phyloP scores from a whole-genome alignment of 37 sponge, comb jelly and placozoan genomes.

The Tethya wilhelma region DNA sequence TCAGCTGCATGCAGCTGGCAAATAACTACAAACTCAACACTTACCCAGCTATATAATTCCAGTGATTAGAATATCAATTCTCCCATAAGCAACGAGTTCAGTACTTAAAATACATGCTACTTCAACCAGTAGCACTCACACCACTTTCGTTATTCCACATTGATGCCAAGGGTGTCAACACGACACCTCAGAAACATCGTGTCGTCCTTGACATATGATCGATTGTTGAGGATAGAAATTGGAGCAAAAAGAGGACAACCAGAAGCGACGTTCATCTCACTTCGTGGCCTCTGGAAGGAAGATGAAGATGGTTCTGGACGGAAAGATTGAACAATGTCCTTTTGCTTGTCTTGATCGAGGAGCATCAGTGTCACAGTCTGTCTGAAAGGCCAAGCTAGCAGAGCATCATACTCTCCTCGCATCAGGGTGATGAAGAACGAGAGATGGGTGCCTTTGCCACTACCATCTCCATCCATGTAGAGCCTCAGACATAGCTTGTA shows the following conservation, averaged over 20 bases:
- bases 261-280: conserved; percentile 88
- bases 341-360: conserved; percentile 60
- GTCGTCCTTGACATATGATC: conserved; percentile 71
- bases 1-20: no score
- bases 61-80: no score
- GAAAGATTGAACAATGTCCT: conserved; percentile 72
- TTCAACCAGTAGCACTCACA: no score
- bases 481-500: conserved; percentile 85
- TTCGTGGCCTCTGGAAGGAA: conserved; percentile 69
- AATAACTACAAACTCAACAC: no score
- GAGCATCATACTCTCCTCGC: conserved; percentile 88
- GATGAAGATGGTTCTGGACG: conserved; percentile 61
- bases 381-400: conserved; percentile 83
- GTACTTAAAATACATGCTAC: no score
- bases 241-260: conserved; percentile 88
- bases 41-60: no score
- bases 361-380: conserved; percentile 73
- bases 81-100: no score
- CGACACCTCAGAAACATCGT: conserved; percentile 77
- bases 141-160: conserved; percentile 9
- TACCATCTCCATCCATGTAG: conserved; percentile 89
- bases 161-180: conserved; percentile 29
- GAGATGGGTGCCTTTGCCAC: conserved; percentile 71
- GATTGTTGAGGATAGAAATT: conserved; percentile 54
- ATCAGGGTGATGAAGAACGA: conserved; percentile 86